These are phyloP conservation scores for Neopelma chrysocephalum DNA, from an alignment of 2,797 vertebrate genomes.

Conservation along the genomic window DNA sequence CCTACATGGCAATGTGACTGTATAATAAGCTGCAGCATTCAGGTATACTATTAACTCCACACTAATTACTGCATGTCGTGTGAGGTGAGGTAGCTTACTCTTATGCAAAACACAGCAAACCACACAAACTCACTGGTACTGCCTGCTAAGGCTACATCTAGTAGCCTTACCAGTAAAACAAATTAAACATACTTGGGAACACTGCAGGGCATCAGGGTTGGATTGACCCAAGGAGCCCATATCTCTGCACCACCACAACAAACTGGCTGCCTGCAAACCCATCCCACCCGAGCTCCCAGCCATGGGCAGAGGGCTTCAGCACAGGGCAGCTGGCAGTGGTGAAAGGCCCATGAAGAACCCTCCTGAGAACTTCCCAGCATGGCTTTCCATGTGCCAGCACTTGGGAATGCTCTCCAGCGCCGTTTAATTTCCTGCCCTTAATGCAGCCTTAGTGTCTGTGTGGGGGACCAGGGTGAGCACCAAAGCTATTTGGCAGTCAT, in stretches of 20 bases:
- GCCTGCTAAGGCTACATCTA: not conserved
- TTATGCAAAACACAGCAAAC: not conserved
- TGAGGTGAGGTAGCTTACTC: not conserved
- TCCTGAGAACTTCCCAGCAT: not conserved
- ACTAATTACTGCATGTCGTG: not conserved
- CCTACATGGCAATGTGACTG: not conserved
- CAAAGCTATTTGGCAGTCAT: not conserved
- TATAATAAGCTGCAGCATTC: not conserved
- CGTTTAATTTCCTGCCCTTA: not conserved
- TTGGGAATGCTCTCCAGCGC: accelerated
- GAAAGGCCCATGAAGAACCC: not conserved
- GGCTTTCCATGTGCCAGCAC: accelerated
- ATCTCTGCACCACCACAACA: not conserved
- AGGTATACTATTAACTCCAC: not conserved
- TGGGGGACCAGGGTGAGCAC: not conserved
- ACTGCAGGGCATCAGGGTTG: not conserved
- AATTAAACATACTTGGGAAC: not conserved
- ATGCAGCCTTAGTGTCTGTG: not conserved
- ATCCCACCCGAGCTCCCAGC: accelerated
- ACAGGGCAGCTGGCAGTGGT: not conserved
- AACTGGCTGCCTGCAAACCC: not conserved
- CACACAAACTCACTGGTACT: not conserved
- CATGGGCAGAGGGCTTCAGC: not conserved
- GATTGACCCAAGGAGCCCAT: not conserved
- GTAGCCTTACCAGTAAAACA: not conserved